Evolutionary conservation across 2,113 vertebrate genomes (phyloP).

Genomic region (Dasypus novemcinctus): DNA sequence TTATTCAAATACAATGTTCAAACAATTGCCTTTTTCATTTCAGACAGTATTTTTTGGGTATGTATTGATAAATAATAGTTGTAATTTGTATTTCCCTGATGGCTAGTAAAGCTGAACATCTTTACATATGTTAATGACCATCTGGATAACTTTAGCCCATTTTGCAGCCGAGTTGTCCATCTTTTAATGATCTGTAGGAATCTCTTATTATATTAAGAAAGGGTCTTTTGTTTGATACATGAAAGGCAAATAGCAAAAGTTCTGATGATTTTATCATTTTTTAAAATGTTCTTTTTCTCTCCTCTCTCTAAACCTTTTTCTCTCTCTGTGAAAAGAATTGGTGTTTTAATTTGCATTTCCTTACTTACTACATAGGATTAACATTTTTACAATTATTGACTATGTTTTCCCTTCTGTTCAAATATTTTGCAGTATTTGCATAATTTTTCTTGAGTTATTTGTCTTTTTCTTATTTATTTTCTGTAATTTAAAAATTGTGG

Average conservation of each 20-base stretch:
- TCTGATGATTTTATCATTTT: neutral
- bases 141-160: neutral
- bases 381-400: neutral
- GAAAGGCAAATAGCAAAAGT: neutral
- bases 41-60: neutral
- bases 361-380: neutral
- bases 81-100: neutral
- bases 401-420: neutral
- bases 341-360: neutral
- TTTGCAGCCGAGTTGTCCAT: neutral
- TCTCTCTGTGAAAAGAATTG: neutral
- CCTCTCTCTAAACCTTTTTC: neutral
- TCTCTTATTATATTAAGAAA: neutral
- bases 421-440: neutral
- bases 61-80: neutral
- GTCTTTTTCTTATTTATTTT: slow-evolving; percentile 20
- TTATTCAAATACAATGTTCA: neutral
- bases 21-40: neutral
- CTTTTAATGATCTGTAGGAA: neutral
- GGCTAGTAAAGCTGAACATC: neutral
- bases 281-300: neutral
- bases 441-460: neutral
- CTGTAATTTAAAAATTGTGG: neutral
- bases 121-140: neutral
- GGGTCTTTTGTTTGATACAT: neutral